phyloP scores from a whole-genome alignment of 2,113 vertebrate species.

The Dipodomys stephensi region DNA sequence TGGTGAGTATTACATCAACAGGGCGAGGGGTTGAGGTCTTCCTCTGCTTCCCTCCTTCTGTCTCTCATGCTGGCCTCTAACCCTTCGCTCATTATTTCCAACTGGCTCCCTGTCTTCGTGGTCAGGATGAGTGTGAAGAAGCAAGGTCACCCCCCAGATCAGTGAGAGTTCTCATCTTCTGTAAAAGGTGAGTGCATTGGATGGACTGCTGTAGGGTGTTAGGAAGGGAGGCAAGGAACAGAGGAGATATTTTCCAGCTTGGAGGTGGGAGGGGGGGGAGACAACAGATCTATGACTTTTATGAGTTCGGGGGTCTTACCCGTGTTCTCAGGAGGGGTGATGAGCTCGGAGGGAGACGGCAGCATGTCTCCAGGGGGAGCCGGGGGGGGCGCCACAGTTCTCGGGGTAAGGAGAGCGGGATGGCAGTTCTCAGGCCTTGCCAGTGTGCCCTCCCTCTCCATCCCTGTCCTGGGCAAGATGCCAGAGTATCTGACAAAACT shows the following conservation, averaged over 20 bases:
- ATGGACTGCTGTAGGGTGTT: no score
- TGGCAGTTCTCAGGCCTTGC: neutral
- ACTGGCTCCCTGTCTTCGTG: neutral
- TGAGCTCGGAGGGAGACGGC: neutral
- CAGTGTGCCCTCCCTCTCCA: no score
- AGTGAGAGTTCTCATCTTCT: neutral
- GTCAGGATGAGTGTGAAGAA: neutral
- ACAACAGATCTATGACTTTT: neutral
- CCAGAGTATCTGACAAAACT: fast-evolving
- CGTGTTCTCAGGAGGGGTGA: neutral
- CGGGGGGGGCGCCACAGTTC: neutral
- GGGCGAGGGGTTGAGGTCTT: neutral
- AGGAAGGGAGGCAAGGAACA: neutral
- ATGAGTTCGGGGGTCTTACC: neutral
- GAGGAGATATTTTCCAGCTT: neutral
- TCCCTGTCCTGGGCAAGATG: neutral
- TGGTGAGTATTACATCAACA: no score
- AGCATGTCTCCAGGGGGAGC: no score
- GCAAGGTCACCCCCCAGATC: no score
- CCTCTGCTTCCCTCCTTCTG: neutral
- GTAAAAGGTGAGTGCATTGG: neutral
- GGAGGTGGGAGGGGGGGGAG: no score
- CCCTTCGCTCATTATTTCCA: neutral
- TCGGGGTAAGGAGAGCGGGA: no score
- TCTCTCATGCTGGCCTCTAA: neutral